A percentile compares a stretch with the other conserved stretches of the same genome.
These are phyloP conservation scores for Oryzias javanicus DNA, from an alignment of 2,113 vertebrate species.

Conservation along the genomic window DNA sequence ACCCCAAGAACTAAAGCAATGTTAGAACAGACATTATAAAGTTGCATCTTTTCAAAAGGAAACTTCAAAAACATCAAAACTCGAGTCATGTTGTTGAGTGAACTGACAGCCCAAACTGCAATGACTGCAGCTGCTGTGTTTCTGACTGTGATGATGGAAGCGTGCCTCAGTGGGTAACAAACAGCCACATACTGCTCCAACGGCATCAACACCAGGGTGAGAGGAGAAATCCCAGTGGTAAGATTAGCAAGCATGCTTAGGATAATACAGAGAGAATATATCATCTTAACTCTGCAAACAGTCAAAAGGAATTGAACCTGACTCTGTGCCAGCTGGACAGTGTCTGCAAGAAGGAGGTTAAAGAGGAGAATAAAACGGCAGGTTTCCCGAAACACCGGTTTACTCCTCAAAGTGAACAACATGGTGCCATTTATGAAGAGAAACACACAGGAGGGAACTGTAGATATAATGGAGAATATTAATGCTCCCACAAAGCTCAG, in stretches of 20 bases:
- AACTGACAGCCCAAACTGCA: slow-evolving; percentile 46
- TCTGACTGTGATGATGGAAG: slow-evolving; percentile 49
- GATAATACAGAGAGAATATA: slow-evolving; percentile 14
- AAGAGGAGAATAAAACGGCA: slow-evolving; percentile 8
- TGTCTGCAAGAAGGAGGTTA: slow-evolving; percentile 52
- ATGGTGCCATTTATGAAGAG: slow-evolving; percentile 17
- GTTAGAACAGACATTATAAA: not conserved
- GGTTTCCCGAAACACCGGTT: slow-evolving; percentile 1
- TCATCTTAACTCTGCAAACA: accelerated
- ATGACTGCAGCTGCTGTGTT: slow-evolving; percentile 43
- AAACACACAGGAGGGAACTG: not conserved
- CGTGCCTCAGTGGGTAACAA: slow-evolving; percentile 64
- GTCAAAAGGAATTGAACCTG: slow-evolving; percentile 24
- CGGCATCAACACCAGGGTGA: slow-evolving; percentile 67
- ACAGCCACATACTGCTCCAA: slow-evolving; percentile 70
- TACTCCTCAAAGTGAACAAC: slow-evolving; percentile 17
- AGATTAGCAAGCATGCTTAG: not conserved
- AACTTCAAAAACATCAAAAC: not conserved
- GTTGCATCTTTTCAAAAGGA: not conserved
- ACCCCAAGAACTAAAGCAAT: not conserved
- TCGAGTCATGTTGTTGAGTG: not conserved
- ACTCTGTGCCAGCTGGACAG: slow-evolving; percentile 12
- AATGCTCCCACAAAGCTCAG: not conserved
- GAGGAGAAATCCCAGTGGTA: slow-evolving; percentile 32
- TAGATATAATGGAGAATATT: not conserved